Percentiles rank a stretch among this genome's conserved stretches.
phyloP scores from a whole-genome alignment of 2,113 vertebrate genomes.

The Callipepla squamata region DNA sequence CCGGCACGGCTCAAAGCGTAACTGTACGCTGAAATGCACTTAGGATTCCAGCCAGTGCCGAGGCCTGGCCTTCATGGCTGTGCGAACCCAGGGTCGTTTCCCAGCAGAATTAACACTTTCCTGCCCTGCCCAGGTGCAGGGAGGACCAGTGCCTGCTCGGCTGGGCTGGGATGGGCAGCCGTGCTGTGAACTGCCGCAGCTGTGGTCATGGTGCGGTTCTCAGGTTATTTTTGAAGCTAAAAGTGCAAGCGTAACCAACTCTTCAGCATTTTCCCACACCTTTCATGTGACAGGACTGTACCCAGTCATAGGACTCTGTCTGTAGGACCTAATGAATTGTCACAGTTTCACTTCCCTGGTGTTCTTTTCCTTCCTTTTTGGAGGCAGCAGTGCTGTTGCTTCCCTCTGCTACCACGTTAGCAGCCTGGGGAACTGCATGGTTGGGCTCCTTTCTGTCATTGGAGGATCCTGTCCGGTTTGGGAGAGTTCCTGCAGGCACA shows the following conservation, averaged over 20 bases:
- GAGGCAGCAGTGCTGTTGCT: background rate
- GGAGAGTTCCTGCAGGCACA: background rate
- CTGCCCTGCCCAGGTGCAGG: background rate
- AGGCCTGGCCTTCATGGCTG: fast-evolving
- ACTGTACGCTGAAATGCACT: fast-evolving
- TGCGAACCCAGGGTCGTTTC: fast-evolving
- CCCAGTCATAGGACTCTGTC: conserved; percentile 29
- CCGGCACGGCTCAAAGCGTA: background rate
- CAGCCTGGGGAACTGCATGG: background rate
- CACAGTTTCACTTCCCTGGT: conserved; percentile 43
- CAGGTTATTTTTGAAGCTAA: conserved; percentile 34
- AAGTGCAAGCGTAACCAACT: background rate
- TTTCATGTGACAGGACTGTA: conserved; percentile 36
- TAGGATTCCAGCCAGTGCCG: fast-evolving
- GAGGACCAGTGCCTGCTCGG: background rate
- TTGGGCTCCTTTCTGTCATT: background rate
- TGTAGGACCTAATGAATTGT: background rate
- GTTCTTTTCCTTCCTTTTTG: background rate
- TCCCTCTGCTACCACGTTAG: background rate
- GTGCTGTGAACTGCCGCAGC: background rate
- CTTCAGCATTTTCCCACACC: conserved; percentile 60
- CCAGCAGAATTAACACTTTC: fast-evolving
- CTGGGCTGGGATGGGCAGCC: fast-evolving
- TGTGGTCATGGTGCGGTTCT: background rate
- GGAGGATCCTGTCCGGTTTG: background rate